A percentile compares a stretch with the other conserved stretches of the same genome.
These are phyloP conservation scores for Peromyscus maniculatus DNA, from an alignment of 2,113 vertebrate genomes.

Conservation along the genomic window DNA sequence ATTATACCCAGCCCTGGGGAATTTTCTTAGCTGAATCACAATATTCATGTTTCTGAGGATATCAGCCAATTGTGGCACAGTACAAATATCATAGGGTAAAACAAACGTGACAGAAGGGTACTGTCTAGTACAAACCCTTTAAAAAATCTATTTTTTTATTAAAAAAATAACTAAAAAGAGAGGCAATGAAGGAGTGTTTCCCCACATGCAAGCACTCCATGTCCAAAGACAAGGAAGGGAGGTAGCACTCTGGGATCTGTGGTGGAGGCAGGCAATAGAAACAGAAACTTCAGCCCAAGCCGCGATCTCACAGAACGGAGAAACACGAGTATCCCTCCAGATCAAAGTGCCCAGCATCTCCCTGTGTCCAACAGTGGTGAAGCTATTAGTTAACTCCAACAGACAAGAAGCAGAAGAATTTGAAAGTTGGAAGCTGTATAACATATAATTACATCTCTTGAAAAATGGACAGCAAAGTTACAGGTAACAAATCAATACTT, in stretches of 20 bases:
- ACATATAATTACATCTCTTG: neutral
- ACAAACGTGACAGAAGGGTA: neutral
- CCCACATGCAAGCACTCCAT: neutral
- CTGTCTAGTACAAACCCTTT: constrained; percentile 14
- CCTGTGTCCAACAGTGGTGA: neutral
- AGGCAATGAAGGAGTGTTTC: neutral
- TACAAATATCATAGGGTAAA: constrained; percentile 39
- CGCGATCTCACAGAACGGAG: neutral
- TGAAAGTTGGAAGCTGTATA: constrained; percentile 34
- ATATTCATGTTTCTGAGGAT: neutral
- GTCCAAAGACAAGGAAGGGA: neutral
- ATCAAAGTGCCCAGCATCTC: neutral
- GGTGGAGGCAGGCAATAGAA: neutral
- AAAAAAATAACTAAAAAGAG: neutral
- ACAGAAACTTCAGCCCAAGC: neutral
- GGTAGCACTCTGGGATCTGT: neutral
- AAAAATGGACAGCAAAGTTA: constrained; percentile 28
- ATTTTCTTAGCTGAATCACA: constrained; percentile 50
- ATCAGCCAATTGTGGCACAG: constrained; percentile 20
- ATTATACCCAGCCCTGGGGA: neutral
- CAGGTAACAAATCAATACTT: neutral
- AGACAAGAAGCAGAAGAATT: neutral
- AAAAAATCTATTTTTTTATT: constrained; percentile 16
- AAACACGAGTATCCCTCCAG: constrained; percentile 19
- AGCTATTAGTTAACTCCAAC: neutral